A percentile compares a stretch with the other conserved stretches of the same genome.
phyloP scores from a whole-genome alignment of 2,888 invertebrate species.

The Elysia crispata region DNA sequence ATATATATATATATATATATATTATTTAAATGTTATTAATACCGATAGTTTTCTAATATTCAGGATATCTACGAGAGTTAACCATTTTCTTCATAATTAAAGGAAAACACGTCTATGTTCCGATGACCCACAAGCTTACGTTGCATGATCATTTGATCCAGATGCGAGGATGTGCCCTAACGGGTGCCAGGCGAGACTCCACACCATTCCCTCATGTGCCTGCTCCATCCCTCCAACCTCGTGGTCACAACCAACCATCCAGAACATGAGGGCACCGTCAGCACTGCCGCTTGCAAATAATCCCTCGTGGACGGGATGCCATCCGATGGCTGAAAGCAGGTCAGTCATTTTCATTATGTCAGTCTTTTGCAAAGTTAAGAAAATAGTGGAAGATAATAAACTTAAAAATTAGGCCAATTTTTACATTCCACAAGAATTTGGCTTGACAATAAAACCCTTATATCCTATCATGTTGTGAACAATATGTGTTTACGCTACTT shows the following conservation, averaged over 20 bases:
- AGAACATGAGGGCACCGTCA: slow-evolving; percentile 98
- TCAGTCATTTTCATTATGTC: slow-evolving; percentile 6
- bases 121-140: slow-evolving; percentile 75
- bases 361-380: too few relatives aligned
- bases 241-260: slow-evolving; percentile 98
- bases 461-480: too few relatives aligned
- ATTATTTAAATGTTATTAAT: neutral
- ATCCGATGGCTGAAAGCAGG: slow-evolving; percentile 82
- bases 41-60: neutral
- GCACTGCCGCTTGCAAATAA: slow-evolving; percentile 98
- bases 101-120: neutral
- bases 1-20: too few relatives aligned
- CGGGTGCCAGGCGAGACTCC: slow-evolving; percentile 99
- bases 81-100: neutral
- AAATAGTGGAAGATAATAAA: too few relatives aligned
- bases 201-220: slow-evolving; percentile 99
- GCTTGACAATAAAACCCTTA: too few relatives aligned
- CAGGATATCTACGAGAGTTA: neutral
- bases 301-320: slow-evolving; percentile 99
- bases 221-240: slow-evolving; percentile 98
- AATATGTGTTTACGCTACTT: too few relatives aligned
- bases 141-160: slow-evolving; percentile 99
- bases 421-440: too few relatives aligned
- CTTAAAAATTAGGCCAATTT: too few relatives aligned
- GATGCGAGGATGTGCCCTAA: slow-evolving; percentile 98